phyloP scores from a whole-genome alignment of 2,888 invertebrate species.

The Coelogynopora nodosa region DNA sequence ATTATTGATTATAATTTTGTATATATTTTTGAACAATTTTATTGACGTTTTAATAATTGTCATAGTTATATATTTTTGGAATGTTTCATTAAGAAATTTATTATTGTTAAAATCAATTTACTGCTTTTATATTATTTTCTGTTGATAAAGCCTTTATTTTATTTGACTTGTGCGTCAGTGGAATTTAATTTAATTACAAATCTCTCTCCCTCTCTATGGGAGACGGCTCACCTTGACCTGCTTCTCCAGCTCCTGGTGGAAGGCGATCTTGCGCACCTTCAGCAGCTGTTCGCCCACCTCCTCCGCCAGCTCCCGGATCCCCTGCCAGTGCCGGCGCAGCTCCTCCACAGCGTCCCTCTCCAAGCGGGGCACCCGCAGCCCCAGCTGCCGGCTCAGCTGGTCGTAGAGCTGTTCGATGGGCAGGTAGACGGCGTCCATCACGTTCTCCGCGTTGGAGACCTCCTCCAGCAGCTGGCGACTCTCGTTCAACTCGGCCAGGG shows the following conservation, averaged over 20 bases:
- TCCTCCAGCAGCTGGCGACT: slow-evolving; percentile 60
- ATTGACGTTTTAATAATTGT: no score
- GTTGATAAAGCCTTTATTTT: neutral
- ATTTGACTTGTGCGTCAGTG: neutral
- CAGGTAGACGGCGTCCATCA: slow-evolving; percentile 60
- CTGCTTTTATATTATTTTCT: no score
- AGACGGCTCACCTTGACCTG: slow-evolving; percentile 62
- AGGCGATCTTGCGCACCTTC: slow-evolving; percentile 58
- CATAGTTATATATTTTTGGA: no score
- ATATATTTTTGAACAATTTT: no score
- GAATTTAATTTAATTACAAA: no score
- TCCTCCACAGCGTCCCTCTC: slow-evolving; percentile 59
- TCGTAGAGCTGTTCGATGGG: slow-evolving; percentile 61
- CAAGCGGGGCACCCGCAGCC: slow-evolving; percentile 55
- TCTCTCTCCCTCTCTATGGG: no score
- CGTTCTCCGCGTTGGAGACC: slow-evolving; percentile 61
- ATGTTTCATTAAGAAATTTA: no score
- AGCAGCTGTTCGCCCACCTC: slow-evolving; percentile 56
- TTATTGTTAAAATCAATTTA: no score
- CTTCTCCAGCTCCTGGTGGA: slow-evolving; percentile 62
- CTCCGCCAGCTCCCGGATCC: slow-evolving; percentile 58
- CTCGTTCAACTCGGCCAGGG: slow-evolving; percentile 60
- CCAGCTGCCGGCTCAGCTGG: slow-evolving; percentile 50
- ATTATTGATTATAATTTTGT: no score
- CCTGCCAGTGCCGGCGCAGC: slow-evolving; percentile 58